Base-by-base conservation (phyloP, 2,888 invertebrate genomes). In the Lithophane semibrunnea region DNA sequence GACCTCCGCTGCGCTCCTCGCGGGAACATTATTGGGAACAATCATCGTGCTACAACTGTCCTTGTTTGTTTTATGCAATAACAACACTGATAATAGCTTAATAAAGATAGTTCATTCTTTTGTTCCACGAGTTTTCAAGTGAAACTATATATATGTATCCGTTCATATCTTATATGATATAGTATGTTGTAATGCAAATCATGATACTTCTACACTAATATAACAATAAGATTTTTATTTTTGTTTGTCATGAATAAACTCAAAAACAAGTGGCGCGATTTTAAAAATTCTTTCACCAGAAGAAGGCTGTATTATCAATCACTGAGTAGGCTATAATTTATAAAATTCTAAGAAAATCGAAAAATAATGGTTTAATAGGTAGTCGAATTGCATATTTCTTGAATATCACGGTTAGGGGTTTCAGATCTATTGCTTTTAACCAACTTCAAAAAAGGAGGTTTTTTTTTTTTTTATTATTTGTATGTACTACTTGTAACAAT, bases 1-100 rank as follows among this genome's bases (percentile, higher is more conserved):
- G 79, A 79, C 83, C 63, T 79, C 80, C 66, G 29, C 67, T 68
- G 72, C 73, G 78, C 52, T 79, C 68, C 71, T 70, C n/a, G 47
- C 67, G n/a, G 70, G 63, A 68, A 75, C 63, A 75, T 78, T 77
- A 83, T 69, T 72, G 72, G n/a, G 24, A 64, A 80, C 71, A 68
- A 80, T 78, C 80, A 68, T 61, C 65, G 61, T 73, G 65, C 47
- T 70, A 77, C 60, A 80, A 58, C 63, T 73, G 54, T 68, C 37
- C 49, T 70, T 63, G 58, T 66, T 77, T 77, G 42, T 78, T 80
- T 69, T 80, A 13, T 81, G 63, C 12, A 29, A 10, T 68, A 60
- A 73, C 13, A 60, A 69, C 24, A 42, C 12, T 75, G 54, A 47
- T 76, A 64, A 65, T 61, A 69, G 18, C 63, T 71, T 66, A 68